Evolutionary conservation across 2,113 vertebrate species (phyloP).

Genomic region (Petrocephalus microphthalmus): DNA sequence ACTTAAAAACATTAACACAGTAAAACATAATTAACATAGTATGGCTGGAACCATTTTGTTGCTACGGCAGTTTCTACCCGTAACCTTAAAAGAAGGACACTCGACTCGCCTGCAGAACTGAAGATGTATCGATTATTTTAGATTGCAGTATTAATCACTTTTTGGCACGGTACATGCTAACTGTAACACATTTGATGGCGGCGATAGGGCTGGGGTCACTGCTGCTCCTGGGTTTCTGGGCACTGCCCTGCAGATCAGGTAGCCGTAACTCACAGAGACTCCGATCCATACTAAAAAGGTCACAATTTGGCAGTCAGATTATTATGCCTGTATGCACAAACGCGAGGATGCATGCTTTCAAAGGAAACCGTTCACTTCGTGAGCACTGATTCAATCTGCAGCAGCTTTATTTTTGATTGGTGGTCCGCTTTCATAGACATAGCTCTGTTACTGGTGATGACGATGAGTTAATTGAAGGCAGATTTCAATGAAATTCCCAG

Average conservation of each 20-base stretch:
- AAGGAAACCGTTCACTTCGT: background rate
- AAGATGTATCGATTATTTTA: background rate
- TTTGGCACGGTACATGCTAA: background rate
- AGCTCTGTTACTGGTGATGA: background rate
- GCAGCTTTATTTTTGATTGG: background rate
- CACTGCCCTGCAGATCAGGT: conserved; percentile 8
- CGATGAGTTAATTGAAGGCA: background rate
- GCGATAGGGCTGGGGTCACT: background rate
- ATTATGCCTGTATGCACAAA: background rate
- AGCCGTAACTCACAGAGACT: background rate
- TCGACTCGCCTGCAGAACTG: background rate
- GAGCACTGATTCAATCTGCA: background rate
- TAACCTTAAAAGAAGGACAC: background rate
- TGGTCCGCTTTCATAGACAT: background rate
- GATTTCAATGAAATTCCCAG: background rate
- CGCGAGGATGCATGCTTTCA: background rate
- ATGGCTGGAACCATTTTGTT: background rate
- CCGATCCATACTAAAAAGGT: background rate
- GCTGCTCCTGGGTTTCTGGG: background rate
- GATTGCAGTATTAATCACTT: background rate
- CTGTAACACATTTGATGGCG: background rate
- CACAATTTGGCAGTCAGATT: background rate
- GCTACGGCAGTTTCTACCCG: background rate
- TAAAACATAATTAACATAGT: background rate
- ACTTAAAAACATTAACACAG: background rate